Evolutionary conservation across 37 sponge, comb jelly and placozoan species (phyloP).

Genomic region (Mnemiopsis leidyi): DNA sequence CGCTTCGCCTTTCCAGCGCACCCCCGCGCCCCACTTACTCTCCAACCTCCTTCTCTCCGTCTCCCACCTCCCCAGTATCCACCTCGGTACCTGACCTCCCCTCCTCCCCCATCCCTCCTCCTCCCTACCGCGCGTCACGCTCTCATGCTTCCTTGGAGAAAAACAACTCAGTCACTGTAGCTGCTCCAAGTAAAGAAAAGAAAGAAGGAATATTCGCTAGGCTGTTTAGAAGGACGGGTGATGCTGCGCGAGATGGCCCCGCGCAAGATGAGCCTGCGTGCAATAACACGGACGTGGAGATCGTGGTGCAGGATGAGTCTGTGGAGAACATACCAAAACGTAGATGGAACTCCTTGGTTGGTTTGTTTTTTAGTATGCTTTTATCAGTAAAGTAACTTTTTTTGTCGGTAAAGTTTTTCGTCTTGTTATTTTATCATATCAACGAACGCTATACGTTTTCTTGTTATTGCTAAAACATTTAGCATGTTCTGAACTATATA

Average conservation of each 20-base stretch:
- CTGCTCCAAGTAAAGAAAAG: not conserved
- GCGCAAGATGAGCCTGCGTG: no score
- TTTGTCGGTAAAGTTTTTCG: no score
- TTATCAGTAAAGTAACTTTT: no score
- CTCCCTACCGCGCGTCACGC: not conserved
- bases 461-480: no score
- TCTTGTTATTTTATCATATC: no score
- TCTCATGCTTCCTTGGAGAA: not conserved
- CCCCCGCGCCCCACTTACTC: not conserved
- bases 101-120: not conserved
- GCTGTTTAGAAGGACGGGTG: not conserved
- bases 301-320: no score
- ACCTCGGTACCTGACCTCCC: not conserved
- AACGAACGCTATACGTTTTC: no score
- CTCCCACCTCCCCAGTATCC: not conserved
- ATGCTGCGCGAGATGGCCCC: not conserved
- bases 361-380: no score
- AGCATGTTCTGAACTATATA: no score
- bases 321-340: no score
- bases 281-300: no score
- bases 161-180: not conserved
- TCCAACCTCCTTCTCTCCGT: not conserved
- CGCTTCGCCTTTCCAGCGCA: not conserved
- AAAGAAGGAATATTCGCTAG: not conserved
- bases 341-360: no score